These are phyloP conservation scores for Iphiclides podalirius DNA, from an alignment of 2,888 invertebrate species.

Conservation along the genomic window DNA sequence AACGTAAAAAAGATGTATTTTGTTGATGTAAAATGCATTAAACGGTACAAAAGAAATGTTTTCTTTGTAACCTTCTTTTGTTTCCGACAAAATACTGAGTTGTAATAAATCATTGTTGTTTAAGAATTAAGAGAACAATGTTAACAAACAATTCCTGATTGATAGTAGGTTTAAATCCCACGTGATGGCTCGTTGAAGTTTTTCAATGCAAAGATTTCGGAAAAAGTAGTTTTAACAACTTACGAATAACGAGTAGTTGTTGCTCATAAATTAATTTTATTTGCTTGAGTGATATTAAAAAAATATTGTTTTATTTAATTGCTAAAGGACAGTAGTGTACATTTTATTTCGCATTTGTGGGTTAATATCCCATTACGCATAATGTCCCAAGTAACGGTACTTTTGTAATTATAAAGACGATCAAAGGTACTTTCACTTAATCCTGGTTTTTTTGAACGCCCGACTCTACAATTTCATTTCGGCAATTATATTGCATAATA, in stretches of 20 bases:
- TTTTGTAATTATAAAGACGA: conserved; percentile 11
- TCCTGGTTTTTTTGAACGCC: conserved; percentile 49
- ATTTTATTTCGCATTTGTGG: conserved; percentile 9
- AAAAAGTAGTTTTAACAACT: too few species aligned
- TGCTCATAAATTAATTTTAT: too few species aligned
- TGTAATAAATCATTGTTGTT: not conserved
- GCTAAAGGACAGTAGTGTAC: conserved; percentile 1
- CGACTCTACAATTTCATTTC: conserved; percentile 59
- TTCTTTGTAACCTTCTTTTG: conserved; percentile 3
- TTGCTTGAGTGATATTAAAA: too few species aligned
- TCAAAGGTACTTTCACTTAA: conserved; percentile 61
- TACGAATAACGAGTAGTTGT: too few species aligned
- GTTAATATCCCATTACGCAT: conserved; percentile 18
- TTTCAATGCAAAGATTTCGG: too few species aligned
- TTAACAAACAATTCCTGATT: too few species aligned
- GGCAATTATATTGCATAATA: conserved; percentile 72
- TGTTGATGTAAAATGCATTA: conserved; percentile 7
- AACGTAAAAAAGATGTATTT: conserved; percentile 9
- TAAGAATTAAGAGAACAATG: too few species aligned
- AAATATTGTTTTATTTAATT: conserved; percentile 8
- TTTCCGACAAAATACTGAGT: not conserved
- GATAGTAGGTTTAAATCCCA: too few species aligned
- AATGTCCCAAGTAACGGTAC: conserved; percentile 20
- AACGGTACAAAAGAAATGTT: conserved; percentile 7
- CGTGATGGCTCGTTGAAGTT: too few species aligned